These are phyloP conservation scores for Nematolebias whitei DNA, from an alignment of 2,113 vertebrate species.

Conservation along the genomic window DNA sequence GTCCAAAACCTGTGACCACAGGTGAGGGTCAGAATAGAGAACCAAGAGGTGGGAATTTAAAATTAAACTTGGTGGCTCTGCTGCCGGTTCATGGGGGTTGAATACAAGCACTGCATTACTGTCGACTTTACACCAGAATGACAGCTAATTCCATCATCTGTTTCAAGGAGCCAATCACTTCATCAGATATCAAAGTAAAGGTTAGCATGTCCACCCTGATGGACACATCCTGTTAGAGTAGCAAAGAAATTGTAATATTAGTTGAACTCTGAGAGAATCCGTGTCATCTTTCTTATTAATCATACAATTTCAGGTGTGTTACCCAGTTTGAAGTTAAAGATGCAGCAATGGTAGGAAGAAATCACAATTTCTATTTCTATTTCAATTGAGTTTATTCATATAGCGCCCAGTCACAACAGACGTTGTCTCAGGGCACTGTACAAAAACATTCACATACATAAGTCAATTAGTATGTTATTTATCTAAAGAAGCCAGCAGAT, in stretches of 20 bases:
- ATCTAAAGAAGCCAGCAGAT: no score
- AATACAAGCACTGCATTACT: slow-evolving; percentile 18
- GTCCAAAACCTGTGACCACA: slow-evolving; percentile 36
- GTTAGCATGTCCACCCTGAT: slow-evolving; percentile 20
- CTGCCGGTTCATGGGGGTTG: slow-evolving; percentile 14
- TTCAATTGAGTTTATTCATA: no score
- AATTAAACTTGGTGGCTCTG: slow-evolving; percentile 24
- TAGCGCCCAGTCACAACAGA: no score
- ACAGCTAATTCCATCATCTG: slow-evolving; percentile 55
- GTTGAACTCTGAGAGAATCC: slow-evolving; percentile 2
- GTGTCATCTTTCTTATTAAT: slow-evolving; percentile 26
- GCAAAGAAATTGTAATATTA: slow-evolving; percentile 28
- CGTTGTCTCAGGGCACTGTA: no score
- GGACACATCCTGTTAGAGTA: slow-evolving; percentile 32
- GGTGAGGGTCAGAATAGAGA: slow-evolving; percentile 53
- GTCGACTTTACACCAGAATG: slow-evolving; percentile 39
- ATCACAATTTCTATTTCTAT: no score
- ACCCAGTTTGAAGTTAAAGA: slow-evolving; percentile 11
- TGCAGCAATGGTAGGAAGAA: background rate
- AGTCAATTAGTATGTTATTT: no score
- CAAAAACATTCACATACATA: no score
- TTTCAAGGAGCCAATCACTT: slow-evolving; percentile 47
- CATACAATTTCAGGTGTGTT: slow-evolving; percentile 12
- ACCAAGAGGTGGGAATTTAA: slow-evolving; percentile 38
- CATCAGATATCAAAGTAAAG: slow-evolving; percentile 48